A percentile compares a stretch with the other conserved stretches of the same genome.
Conservation (phyloP, 2,113 vertebrate genomes). For the Taxidea taxus region DNA sequence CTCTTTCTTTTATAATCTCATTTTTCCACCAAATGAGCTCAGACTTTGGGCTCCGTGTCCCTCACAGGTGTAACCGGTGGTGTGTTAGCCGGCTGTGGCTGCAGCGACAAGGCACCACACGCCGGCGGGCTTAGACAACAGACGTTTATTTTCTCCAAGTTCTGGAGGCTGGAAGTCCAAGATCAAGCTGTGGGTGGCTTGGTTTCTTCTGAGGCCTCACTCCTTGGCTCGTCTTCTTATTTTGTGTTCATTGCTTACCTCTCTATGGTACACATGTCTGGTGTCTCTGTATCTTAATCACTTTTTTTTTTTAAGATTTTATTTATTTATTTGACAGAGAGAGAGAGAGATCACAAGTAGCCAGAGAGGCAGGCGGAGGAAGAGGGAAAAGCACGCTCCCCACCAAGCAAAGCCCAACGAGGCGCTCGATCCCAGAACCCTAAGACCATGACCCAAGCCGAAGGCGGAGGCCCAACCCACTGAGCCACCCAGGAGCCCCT, state of each 20-base stretch:
- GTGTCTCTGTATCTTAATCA: background rate
- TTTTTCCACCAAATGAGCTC: background rate
- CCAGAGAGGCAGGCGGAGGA: too few species aligned
- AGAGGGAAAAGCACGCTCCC: too few species aligned
- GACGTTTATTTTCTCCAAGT: background rate
- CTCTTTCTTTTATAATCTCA: background rate
- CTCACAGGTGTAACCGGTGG: background rate
- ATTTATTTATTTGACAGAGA: too few species aligned
- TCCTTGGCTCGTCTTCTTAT: background rate
- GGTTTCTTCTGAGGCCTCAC: background rate
- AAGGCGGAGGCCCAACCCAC: too few species aligned
- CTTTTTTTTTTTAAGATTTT: too few species aligned
- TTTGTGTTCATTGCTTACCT: background rate
- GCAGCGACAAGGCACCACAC: background rate
- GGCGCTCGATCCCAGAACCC: too few species aligned
- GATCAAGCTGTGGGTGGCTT: background rate
- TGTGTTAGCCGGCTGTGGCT: accelerated
- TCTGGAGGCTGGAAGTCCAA: background rate
- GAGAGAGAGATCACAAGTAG: too few species aligned
- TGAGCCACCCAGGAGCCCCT: too few species aligned
- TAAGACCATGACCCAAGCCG: too few species aligned
- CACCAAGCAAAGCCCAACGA: too few species aligned
- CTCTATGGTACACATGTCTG: background rate
- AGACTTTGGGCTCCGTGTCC: background rate
- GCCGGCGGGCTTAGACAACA: background rate